Conservation (phyloP, 2,888 invertebrate species). For the Cephus sareptanus region DNA sequence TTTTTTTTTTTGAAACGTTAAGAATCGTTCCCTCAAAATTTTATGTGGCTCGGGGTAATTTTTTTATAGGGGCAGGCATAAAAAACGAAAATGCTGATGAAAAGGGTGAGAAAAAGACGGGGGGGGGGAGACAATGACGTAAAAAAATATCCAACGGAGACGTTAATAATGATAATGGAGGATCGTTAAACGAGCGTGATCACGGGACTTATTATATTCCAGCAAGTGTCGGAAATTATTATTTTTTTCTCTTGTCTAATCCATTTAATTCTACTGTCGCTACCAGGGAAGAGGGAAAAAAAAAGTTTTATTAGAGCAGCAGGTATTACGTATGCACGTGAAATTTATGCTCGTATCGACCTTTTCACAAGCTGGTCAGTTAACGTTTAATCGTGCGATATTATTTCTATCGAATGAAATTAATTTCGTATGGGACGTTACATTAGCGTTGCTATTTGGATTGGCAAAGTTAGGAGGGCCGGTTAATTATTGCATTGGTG, state of each 20-base stretch:
- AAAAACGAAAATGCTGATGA: neutral
- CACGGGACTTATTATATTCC: neutral
- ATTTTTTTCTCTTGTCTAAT: neutral
- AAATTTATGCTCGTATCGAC: neutral
- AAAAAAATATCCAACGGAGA: neutral
- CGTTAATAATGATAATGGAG: neutral
- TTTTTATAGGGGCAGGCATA: neutral
- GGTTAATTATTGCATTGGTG: neutral
- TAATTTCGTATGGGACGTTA: neutral
- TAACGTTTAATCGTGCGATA: neutral
- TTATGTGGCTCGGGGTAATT: neutral
- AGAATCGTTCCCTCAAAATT: neutral
- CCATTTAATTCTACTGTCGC: neutral
- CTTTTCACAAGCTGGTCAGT: neutral
- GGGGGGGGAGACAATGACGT: neutral
- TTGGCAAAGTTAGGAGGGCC: neutral
- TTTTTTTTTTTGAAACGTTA: neutral
- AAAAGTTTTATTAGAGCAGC: no score
- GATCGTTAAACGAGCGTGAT: neutral
- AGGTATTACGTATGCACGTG: neutral
- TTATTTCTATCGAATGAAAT: neutral
- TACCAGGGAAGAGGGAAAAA: neutral
- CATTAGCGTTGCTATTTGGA: neutral
- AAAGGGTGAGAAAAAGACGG: neutral
- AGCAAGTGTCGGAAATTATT: neutral